These are phyloP conservation scores for Cantharis rufa DNA, from an alignment of 2,888 invertebrate genomes.

Conservation along the genomic window DNA sequence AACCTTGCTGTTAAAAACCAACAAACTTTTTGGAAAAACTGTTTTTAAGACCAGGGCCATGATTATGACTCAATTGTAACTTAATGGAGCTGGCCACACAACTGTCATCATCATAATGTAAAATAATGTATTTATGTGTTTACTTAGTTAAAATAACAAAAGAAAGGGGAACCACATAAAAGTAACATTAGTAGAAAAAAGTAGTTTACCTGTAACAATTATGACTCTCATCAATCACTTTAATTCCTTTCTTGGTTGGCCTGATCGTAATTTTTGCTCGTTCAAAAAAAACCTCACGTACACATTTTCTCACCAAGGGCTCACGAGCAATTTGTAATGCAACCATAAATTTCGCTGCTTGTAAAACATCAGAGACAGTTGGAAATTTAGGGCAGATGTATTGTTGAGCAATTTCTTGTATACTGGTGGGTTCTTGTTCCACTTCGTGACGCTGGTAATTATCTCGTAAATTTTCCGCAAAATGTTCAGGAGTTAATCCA, in stretches of 20 bases:
- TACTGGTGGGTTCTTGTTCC: conserved; percentile 87
- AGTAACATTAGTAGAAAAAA: neutral
- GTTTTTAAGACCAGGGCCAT: no score
- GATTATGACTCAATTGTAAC: no score
- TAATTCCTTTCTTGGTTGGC: conserved; percentile 89
- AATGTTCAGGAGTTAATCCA: conserved; percentile 91
- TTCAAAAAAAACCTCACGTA: conserved; percentile 86
- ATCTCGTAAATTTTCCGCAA: conserved; percentile 94
- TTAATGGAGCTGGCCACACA: no score
- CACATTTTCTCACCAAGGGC: conserved; percentile 82
- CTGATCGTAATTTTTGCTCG: conserved; percentile 78
- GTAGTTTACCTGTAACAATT: conserved; percentile 67
- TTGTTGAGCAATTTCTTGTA: conserved; percentile 79
- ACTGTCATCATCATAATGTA: no score
- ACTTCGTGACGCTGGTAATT: conserved; percentile 95
- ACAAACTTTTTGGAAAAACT: no score
- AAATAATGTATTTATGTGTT: no score
- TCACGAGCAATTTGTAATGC: conserved; percentile 92
- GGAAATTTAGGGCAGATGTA: conserved; percentile 70
- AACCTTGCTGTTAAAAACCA: no score
- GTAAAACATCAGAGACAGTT: conserved; percentile 79
- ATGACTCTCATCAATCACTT: conserved; percentile 96
- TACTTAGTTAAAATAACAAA: no score
- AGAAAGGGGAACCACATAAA: no score
- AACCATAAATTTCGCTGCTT: conserved; percentile 92